Percentiles rank a stretch among this genome's conserved stretches.
These are phyloP conservation scores for Synergus laeviventris DNA, from an alignment of 2,888 invertebrate genomes.

Conservation along the genomic window DNA sequence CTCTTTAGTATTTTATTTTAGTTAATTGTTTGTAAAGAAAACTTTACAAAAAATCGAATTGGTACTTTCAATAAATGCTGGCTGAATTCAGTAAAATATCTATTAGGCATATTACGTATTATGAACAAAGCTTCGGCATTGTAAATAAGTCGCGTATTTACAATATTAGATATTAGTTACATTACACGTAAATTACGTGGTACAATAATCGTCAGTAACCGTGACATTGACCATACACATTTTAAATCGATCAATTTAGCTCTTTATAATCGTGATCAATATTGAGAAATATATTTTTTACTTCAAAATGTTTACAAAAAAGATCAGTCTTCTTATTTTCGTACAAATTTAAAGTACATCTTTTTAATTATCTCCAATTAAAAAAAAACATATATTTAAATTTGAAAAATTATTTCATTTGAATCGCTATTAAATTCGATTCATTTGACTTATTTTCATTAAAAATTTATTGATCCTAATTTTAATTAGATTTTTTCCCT, in stretches of 20 bases:
- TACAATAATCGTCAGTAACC: slow-evolving; percentile 56
- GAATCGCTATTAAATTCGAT: background rate
- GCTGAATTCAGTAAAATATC: slow-evolving; percentile 16
- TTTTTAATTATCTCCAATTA: background rate
- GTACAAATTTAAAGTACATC: slow-evolving; percentile 24
- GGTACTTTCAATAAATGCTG: slow-evolving; percentile 15
- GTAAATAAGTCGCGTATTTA: slow-evolving; percentile 45
- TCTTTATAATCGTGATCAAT: slow-evolving; percentile 65
- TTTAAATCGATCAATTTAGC: slow-evolving; percentile 57
- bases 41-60: background rate
- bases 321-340: slow-evolving; percentile 54
- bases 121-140: slow-evolving; percentile 47
- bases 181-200: slow-evolving; percentile 49
- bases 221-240: slow-evolving; percentile 60
- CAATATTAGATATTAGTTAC: slow-evolving; percentile 40
- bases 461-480: background rate
- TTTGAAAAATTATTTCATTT: background rate
- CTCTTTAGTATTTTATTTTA: slow-evolving; percentile 13
- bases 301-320: slow-evolving; percentile 70
- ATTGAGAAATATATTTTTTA: slow-evolving; percentile 75
- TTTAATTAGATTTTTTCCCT: slow-evolving; percentile 43
- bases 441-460: background rate
- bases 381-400: background rate
- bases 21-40: background rate
- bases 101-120: slow-evolving; percentile 37